A percentile compares a stretch with the other conserved stretches of the same genome.
Evolutionary conservation across 2,113 vertebrate species (phyloP).

Genomic region (Peromyscus leucopus): DNA sequence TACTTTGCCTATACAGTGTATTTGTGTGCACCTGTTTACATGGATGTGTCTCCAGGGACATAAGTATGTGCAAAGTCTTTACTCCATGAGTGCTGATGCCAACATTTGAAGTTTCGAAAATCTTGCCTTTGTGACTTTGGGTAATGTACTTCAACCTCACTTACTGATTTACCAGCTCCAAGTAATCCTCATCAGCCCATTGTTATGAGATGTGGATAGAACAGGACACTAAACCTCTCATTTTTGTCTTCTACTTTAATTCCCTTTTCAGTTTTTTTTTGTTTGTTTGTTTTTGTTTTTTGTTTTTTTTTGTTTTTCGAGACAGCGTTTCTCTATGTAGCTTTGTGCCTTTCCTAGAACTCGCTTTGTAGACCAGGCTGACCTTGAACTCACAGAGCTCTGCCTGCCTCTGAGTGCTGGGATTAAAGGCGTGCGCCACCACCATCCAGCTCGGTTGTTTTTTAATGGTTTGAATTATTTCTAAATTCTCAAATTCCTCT

Average conservation of each 20-base stretch:
- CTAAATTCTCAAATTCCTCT: conserved; percentile 12
- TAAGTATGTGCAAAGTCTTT: neutral
- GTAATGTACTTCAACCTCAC: neutral
- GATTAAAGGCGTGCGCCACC: no score
- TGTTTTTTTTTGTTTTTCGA: no score
- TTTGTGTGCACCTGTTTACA: neutral
- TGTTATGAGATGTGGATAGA: neutral
- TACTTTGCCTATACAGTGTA: neutral
- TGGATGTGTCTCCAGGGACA: neutral
- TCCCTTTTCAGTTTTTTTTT: neutral
- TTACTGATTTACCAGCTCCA: conserved; percentile 34
- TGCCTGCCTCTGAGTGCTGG: no score
- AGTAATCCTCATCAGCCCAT: neutral
- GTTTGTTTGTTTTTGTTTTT: no score
- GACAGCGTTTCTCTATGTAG: no score
- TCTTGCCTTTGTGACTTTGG: neutral
- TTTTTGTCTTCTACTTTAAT: neutral
- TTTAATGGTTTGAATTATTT: conserved; percentile 18
- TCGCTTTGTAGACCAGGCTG: no score
- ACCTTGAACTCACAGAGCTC: no score
- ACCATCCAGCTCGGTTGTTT: no score
- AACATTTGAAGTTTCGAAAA: conserved; percentile 15
- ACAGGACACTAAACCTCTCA: neutral
- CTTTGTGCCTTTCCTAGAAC: no score
- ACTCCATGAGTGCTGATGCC: neutral